Conservation (phyloP, 2,797 vertebrate species). For the Odontamblyopus rebecca region DNA sequence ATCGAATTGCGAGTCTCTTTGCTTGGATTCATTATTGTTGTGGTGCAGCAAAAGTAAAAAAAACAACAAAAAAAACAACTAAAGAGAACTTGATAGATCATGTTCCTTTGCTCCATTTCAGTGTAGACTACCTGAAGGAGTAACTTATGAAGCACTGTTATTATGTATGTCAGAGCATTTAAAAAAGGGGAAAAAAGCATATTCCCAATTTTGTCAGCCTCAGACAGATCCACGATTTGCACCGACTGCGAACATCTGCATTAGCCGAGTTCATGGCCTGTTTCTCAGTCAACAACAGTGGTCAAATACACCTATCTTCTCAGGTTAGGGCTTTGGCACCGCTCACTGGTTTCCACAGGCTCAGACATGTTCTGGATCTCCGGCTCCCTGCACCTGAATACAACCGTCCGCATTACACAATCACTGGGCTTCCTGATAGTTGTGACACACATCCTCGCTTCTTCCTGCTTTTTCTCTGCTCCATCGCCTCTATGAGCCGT, state of each 20-base stretch:
- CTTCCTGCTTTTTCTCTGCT: constrained; percentile 55
- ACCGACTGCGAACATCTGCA: not conserved
- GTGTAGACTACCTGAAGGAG: too few relatives aligned
- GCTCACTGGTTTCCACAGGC: constrained; percentile 52
- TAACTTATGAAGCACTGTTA: too few relatives aligned
- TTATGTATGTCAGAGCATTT: too few relatives aligned
- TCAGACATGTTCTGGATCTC: constrained; percentile 57
- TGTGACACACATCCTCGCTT: constrained; percentile 66
- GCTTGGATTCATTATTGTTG: too few relatives aligned
- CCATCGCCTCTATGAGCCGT: constrained; percentile 57
- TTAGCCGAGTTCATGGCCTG: constrained; percentile 9
- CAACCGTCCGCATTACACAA: constrained; percentile 52
- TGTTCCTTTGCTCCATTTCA: too few relatives aligned
- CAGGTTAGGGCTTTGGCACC: constrained; percentile 27
- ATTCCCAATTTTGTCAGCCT: too few relatives aligned
- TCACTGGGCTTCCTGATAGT: constrained; percentile 62
- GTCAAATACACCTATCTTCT: constrained; percentile 40
- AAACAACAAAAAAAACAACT: too few relatives aligned
- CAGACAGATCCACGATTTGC: too few relatives aligned
- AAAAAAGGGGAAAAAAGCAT: too few relatives aligned
- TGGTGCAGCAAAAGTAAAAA: too few relatives aligned
- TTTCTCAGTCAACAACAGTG: constrained; percentile 22
- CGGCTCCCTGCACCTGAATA: constrained; percentile 58
- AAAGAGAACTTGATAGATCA: too few relatives aligned
- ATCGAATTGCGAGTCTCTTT: too few relatives aligned